A percentile compares a stretch with the other conserved stretches of the same genome.
These are phyloP conservation scores for Myanophis thanlyinensis DNA, from an alignment of 2,113 vertebrate genomes.

Conservation along the genomic window DNA sequence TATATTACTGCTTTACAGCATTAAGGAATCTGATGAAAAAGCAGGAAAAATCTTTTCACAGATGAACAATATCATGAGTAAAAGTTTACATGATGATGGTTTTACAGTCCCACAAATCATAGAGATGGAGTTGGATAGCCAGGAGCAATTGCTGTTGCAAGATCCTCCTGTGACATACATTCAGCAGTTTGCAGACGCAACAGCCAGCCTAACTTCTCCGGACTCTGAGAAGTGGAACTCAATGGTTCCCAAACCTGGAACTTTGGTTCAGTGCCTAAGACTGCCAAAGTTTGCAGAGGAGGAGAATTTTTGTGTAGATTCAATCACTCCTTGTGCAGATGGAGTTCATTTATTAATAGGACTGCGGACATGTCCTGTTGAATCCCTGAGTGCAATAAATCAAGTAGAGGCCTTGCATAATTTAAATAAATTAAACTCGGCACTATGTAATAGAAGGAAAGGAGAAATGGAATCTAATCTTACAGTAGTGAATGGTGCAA, in stretches of 20 bases:
- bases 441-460: constrained; percentile 89
- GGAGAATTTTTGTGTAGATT: constrained; percentile 94
- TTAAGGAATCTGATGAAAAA: constrained; percentile 98
- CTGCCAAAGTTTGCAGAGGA: constrained; percentile 95
- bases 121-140: constrained; percentile 97
- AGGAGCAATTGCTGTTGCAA: constrained; percentile 95
- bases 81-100: constrained; percentile 95
- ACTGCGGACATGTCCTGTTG: constrained; percentile 85
- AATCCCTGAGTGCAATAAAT: constrained; percentile 94
- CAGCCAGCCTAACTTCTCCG: constrained; percentile 82
- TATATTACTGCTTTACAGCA: constrained; percentile 93
- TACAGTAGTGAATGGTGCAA: constrained; percentile 85
- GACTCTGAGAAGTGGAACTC: constrained; percentile 95
- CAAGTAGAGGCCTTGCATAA: constrained; percentile 99
- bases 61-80: constrained; percentile 98
- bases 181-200: constrained; percentile 96
- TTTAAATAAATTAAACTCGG: constrained; percentile 97
- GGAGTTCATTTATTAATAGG: constrained; percentile 93
- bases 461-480: constrained; percentile 81
- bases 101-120: constrained; percentile 99
- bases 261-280: constrained; percentile 93
- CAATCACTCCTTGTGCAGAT: constrained; percentile 94
- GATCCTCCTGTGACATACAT: constrained; percentile 98
- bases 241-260: constrained; percentile 89
- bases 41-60: constrained; percentile 95